Conservation (phyloP, 2,113 vertebrate species). For the Triplophysa dalaica region DNA sequence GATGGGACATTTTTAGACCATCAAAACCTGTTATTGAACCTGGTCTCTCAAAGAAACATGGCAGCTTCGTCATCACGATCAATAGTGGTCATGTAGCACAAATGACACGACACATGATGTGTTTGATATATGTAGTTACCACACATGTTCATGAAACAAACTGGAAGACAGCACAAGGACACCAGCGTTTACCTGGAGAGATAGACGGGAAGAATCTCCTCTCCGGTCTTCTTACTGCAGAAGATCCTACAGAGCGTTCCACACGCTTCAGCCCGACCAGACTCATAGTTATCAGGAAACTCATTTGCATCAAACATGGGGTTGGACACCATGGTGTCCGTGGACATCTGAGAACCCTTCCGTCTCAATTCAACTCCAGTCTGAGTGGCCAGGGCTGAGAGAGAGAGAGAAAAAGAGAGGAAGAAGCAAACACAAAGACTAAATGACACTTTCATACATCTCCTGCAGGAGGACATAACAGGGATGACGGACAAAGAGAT, state of each 20-base stretch:
- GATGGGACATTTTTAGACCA: no score
- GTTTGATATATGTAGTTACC: no score
- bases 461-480: conserved; percentile 15
- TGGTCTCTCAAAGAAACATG: no score
- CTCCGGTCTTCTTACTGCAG: conserved; percentile 93
- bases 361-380: conserved; percentile 84
- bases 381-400: conserved; percentile 83
- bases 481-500: conserved; percentile 52
- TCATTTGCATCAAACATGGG: conserved; percentile 83
- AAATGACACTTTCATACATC: conserved; percentile 12
- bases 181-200: conserved; percentile 62
- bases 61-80: no score
- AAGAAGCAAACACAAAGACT: conserved; percentile 14
- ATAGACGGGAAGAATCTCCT: conserved; percentile 90
- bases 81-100: no score
- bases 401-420: conserved; percentile 13
- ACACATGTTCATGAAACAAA: no score
- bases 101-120: no score
- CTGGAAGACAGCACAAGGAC: not conserved
- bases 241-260: conserved; percentile 93
- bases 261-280: conserved; percentile 90
- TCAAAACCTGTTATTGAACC: no score
- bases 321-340: conserved; percentile 86
- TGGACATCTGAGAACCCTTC: conserved; percentile 88
- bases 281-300: conserved; percentile 88